Base-by-base conservation (phyloP, 2,888 invertebrate species). In the Petrophora chlorosata region DNA sequence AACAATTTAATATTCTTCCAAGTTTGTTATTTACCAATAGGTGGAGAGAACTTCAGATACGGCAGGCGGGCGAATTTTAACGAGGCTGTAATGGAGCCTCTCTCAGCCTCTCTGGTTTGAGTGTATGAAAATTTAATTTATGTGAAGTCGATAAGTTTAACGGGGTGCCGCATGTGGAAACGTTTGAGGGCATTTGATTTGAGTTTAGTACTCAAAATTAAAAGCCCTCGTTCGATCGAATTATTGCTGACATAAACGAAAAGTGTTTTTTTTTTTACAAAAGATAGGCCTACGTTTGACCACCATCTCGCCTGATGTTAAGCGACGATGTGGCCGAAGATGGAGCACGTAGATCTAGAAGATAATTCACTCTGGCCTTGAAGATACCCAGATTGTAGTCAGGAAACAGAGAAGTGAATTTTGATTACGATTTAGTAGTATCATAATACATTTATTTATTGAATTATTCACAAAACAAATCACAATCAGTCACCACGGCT, bases 121-220 rank as follows among this genome's bases (percentile, higher is more conserved):
- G 32, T 19, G 47, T 42, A 38, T 48, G 25, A 48, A 41, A 41
- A 48, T 47, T 30, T 41, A 36, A 48, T 49, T 33, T 49, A 43
- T 39, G 22, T 22, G 43, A 33, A 34, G 38, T 16, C 29, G 29
- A 43, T 43, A 43, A 34, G 43, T 43, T 28, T 9, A 34, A 28
- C 33, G 38, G 14, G 16, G 30, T 30, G 25, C 26, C 15, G 22
- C 34, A 40, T 32, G 30, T 32, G 23, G 26, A 38, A 36, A 36
- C 17, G 9, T 19, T 38, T 16, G n/a, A 29, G 22, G 32, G 17
- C 5, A 22, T 14, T 14, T 15, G 14, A 22, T 12, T 23, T 29
- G 23, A n/a, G n/a, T n/a, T n/a, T n/a, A n/a, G n/a, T n/a, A n/a
- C n/a, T 8, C 12, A 15, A 25, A 22, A 10, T 9, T 4, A 9